Conservation (phyloP, 2,113 vertebrate species). For the Periophthalmodon schlosseri region DNA sequence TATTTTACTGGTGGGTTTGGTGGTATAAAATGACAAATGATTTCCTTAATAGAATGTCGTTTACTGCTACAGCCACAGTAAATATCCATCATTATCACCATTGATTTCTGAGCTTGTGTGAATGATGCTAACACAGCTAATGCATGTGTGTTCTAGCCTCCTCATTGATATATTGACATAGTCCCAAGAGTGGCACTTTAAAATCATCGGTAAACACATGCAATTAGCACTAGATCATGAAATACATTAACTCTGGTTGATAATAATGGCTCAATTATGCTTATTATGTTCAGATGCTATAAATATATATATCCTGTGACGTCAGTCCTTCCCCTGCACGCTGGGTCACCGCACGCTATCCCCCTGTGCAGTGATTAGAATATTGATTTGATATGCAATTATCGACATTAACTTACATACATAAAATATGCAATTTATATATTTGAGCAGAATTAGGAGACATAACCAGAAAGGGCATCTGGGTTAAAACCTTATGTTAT, state of each 20-base stretch:
- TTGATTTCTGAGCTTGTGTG: neutral
- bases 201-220: neutral
- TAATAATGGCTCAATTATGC: neutral
- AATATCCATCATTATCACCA: neutral
- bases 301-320: neutral
- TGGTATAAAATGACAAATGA: no score
- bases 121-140: neutral
- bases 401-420: neutral
- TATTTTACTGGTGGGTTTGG: neutral
- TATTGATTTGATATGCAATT: neutral
- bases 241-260: neutral
- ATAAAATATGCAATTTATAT: neutral
- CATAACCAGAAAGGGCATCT: no score
- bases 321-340: neutral
- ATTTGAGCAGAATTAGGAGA: neutral
- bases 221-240: conserved; percentile 8
- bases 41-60: no score
- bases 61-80: neutral
- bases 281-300: neutral
- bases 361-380: neutral
- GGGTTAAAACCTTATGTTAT: no score
- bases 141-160: neutral
- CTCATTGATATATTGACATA: neutral
- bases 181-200: neutral
- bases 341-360: neutral